phyloP scores from a whole-genome alignment of 2,113 vertebrate species.

The Hippocampus mohnikei region DNA sequence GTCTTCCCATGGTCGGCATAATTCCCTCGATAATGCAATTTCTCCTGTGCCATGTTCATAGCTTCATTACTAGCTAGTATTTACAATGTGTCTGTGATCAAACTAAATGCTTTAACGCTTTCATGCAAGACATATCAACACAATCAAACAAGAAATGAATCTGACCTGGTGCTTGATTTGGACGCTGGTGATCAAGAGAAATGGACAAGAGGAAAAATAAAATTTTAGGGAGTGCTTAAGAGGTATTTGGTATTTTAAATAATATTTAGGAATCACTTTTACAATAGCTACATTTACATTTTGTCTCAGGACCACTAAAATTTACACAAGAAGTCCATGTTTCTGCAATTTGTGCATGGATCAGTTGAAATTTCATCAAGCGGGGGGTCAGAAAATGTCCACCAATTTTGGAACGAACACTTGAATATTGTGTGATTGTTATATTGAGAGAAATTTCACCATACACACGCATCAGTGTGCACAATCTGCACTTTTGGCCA shows the following conservation, averaged over 20 bases:
- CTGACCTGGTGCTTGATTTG: background rate
- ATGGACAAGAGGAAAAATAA: background rate
- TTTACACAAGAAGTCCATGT: background rate
- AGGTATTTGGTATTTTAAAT: background rate
- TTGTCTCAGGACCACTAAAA: background rate
- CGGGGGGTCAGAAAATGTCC: background rate
- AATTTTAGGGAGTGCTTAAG: no score
- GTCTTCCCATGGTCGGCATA: background rate
- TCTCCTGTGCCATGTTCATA: background rate
- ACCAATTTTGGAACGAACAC: background rate
- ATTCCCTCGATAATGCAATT: background rate
- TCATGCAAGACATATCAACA: background rate
- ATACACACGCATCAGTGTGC: conserved; percentile 26
- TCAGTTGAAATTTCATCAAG: background rate
- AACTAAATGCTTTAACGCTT: background rate
- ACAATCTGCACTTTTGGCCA: conserved; percentile 16
- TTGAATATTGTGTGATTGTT: background rate
- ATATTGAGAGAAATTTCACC: background rate
- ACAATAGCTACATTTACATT: background rate
- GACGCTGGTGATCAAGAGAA: background rate
- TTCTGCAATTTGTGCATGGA: background rate
- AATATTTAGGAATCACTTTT: background rate
- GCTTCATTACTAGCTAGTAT: background rate
- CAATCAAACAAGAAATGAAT: no score
- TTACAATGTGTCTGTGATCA: background rate